Evolutionary conservation across 2,797 vertebrate genomes (phyloP).

Genomic region (Ara ararauna): DNA sequence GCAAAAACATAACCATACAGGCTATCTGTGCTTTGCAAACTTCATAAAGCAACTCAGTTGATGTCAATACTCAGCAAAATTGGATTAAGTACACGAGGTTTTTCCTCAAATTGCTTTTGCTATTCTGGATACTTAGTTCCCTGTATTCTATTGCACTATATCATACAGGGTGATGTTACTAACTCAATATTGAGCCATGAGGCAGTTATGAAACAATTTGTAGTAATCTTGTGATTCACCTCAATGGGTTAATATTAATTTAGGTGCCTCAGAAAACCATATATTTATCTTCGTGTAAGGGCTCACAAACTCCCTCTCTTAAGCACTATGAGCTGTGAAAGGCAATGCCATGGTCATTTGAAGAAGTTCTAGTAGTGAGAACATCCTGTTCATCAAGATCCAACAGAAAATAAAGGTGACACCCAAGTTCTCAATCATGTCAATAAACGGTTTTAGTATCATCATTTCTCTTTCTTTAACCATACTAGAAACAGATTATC

Average conservation of each 20-base stretch:
- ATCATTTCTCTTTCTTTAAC: background rate
- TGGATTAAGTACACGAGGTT: background rate
- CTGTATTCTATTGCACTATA: background rate
- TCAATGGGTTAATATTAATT: background rate
- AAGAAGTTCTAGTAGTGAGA: background rate
- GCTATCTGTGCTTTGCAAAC: background rate
- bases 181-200: background rate
- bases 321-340: background rate
- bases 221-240: background rate
- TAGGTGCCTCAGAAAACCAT: background rate
- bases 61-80: background rate
- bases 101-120: background rate
- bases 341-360: background rate
- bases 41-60: background rate
- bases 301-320: background rate
- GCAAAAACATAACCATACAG: slow-evolving; percentile 1
- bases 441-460: background rate
- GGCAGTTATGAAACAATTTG: background rate
- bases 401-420: background rate
- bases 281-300: background rate
- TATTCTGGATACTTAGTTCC: background rate
- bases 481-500: slow-evolving; percentile 6
- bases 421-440: background rate
- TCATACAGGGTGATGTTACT: background rate
- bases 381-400: background rate